phyloP scores from a whole-genome alignment of 2,113 vertebrate genomes.

The Erythrolamprus reginae region DNA sequence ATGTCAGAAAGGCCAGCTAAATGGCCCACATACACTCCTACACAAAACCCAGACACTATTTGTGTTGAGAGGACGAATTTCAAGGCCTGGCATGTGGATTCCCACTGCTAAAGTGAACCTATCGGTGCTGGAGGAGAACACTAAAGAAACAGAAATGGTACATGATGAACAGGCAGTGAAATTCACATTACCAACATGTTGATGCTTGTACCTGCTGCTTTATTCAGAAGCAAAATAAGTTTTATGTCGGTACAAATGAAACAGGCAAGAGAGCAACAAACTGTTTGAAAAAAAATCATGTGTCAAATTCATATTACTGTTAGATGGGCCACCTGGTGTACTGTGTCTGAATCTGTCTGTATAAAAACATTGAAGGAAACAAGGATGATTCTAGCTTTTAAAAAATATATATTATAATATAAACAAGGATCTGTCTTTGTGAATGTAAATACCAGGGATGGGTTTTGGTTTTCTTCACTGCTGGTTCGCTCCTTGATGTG shows the following conservation, averaged over 20 bases:
- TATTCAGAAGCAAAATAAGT: constrained; percentile 35
- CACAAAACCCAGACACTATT: constrained; percentile 12
- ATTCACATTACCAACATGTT: constrained; percentile 27
- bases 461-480: too few relatives aligned
- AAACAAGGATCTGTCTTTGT: background rate
- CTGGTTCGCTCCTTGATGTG: too few relatives aligned
- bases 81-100: constrained; percentile 18
- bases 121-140: constrained; percentile 10
- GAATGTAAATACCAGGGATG: background rate
- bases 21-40: background rate
- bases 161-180: background rate
- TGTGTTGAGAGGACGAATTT: constrained; percentile 36
- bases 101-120: background rate
- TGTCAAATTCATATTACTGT: constrained; percentile 7
- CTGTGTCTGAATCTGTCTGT: too few relatives aligned
- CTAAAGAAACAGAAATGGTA: constrained; percentile 32
- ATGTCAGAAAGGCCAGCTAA: constrained; percentile 32
- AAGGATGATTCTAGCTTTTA: background rate
- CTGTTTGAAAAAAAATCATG: background rate
- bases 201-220: constrained; percentile 25
- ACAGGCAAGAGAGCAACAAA: constrained; percentile 20
- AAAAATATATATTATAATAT: background rate
- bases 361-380: background rate
- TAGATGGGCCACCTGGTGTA: background rate
- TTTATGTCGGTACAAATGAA: background rate